These are phyloP conservation scores for Arenicola marina DNA, from an alignment of 2,888 invertebrate species.

Conservation along the genomic window DNA sequence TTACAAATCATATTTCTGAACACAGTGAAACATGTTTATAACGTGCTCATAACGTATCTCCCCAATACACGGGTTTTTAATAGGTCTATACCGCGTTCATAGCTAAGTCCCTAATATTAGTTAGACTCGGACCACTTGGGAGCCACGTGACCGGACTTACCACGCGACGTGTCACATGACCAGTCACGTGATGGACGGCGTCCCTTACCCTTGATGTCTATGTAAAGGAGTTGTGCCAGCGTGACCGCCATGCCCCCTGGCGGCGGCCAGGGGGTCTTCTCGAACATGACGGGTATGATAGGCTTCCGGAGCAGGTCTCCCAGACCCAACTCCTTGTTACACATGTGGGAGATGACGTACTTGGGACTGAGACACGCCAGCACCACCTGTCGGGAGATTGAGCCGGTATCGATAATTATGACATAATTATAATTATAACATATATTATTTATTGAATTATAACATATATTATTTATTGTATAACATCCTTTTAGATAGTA, in stretches of 20 bases:
- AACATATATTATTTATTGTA: not conserved
- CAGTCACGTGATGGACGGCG: too few species aligned
- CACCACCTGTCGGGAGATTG: constrained; percentile 43
- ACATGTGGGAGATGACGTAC: constrained; percentile 61
- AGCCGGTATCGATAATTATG: not conserved
- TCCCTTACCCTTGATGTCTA: constrained; percentile 60
- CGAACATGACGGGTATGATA: constrained; percentile 62
- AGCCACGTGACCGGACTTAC: too few species aligned
- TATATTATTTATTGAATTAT: not conserved
- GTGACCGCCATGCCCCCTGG: constrained; percentile 62
- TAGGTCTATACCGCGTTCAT: too few species aligned
- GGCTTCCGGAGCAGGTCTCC: constrained; percentile 62
- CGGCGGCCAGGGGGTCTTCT: constrained; percentile 62
- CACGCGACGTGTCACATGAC: too few species aligned
- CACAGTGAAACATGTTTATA: too few species aligned
- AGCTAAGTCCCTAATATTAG: too few species aligned
- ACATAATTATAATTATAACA: not conserved
- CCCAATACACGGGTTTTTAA: too few species aligned
- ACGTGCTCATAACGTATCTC: too few species aligned
- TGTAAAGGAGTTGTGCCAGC: constrained; percentile 61
- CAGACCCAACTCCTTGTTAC: constrained; percentile 60
- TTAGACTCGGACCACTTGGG: too few species aligned
- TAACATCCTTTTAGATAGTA: too few species aligned
- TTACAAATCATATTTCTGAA: too few species aligned
- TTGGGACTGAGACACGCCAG: constrained; percentile 60